Conservation (phyloP, 2,113 vertebrate genomes). For the Turnix velox region DNA sequence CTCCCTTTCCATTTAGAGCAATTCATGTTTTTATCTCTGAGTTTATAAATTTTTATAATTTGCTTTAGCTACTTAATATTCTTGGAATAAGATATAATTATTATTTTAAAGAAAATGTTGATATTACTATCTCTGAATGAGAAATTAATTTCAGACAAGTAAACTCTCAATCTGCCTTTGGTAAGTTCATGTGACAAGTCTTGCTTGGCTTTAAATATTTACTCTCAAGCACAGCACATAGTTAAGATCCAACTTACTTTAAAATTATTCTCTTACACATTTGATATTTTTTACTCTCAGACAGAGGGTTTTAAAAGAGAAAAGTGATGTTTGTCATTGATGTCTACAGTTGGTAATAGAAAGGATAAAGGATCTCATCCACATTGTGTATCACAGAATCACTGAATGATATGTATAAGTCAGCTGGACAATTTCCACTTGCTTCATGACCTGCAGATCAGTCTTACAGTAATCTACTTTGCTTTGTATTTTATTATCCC, state of each 20-base stretch:
- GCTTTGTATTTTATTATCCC: not conserved
- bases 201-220: not conserved
- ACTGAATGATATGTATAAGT: not conserved
- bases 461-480: not conserved
- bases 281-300: not conserved
- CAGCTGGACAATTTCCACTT: not conserved
- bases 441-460: not conserved
- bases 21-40: not conserved
- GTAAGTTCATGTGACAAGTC: not conserved
- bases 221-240: not conserved
- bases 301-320: not conserved
- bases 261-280: not conserved
- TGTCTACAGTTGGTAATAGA: not conserved
- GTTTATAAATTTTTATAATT: not conserved
- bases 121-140: not conserved
- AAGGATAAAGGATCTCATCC: not conserved
- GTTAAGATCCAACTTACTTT: not conserved
- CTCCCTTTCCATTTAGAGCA: accelerated
- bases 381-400: no score
- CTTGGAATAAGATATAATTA: not conserved
- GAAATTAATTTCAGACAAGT: no score
- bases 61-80: not conserved
- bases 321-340: not conserved
- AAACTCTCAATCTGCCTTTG: not conserved
- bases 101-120: not conserved